Evolutionary conservation across 1,140 invertebrate genomes (phyloP).

Genomic region (Drosophila lacteicornis): DNA sequence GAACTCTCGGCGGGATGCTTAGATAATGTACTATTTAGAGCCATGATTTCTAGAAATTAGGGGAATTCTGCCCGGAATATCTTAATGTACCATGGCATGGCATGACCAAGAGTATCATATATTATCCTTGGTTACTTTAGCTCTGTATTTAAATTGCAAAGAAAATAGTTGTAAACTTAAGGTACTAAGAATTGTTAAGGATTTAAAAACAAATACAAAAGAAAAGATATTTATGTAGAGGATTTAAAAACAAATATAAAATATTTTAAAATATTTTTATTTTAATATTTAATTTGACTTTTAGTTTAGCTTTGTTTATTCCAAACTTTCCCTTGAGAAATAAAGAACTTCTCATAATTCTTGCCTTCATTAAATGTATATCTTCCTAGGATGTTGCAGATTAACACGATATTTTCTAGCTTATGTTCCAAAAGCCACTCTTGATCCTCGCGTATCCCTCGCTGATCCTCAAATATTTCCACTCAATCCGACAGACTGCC

Average conservation of each 20-base stretch:
- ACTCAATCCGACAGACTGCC: slow-evolving; percentile 9
- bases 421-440: background rate
- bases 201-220: background rate
- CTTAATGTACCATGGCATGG: slow-evolving; percentile 20
- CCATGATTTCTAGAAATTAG: slow-evolving; percentile 42
- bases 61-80: slow-evolving; percentile 8
- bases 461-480: slow-evolving; percentile 53
- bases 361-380: background rate
- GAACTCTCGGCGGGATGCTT: slow-evolving; percentile 39
- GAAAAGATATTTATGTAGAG: too few relatives aligned
- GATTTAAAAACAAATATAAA: background rate
- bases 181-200: too few relatives aligned
- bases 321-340: too few relatives aligned
- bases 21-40: slow-evolving; percentile 53
- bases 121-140: slow-evolving; percentile 2
- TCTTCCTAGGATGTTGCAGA: background rate
- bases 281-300: background rate
- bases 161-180: background rate
- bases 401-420: background rate
- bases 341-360: too few relatives aligned
- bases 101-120: background rate
- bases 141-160: background rate
- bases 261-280: background rate
- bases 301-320: too few relatives aligned
- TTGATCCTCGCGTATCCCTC: slow-evolving; percentile 21